A percentile compares a stretch with the other conserved stretches of the same genome.
Evolutionary conservation across 2,888 invertebrate species (phyloP).

Genomic region (Eurois occulta): DNA sequence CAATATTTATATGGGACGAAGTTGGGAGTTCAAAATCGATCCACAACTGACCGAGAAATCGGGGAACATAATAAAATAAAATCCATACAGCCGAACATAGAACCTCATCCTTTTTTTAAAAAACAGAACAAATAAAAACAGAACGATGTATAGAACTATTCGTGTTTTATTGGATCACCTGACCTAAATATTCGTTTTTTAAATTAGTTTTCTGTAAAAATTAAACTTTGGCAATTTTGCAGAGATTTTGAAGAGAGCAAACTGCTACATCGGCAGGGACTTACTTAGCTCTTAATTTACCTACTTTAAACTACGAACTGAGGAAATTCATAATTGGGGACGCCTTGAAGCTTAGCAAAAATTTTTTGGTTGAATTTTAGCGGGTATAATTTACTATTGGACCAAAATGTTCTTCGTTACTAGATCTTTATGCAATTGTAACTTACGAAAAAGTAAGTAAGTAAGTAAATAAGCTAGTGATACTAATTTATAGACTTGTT

Average conservation of each 20-base stretch:
- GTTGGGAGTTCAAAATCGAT: no score
- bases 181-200: not conserved
- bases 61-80: no score
- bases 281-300: not conserved
- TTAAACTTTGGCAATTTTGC: not conserved
- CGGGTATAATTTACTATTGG: not conserved
- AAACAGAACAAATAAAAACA: no score
- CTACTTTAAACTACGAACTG: not conserved
- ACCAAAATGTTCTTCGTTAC: not conserved
- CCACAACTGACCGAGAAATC: no score
- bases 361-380: not conserved
- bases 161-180: not conserved
- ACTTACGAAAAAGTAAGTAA: not conserved
- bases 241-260: not conserved
- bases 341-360: not conserved
- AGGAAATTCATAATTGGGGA: not conserved
- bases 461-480: not conserved
- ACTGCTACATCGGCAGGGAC: not conserved
- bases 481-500: not conserved
- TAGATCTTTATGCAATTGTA: no score
- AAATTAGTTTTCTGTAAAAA: not conserved
- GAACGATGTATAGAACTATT: not conserved
- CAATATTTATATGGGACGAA: no score
- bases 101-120: no score
- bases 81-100: no score